A percentile compares a stretch with the other conserved stretches of the same genome.
These are phyloP conservation scores for Lepus oiostolus DNA, from an alignment of 2,797 vertebrate genomes.

Conservation along the genomic window DNA sequence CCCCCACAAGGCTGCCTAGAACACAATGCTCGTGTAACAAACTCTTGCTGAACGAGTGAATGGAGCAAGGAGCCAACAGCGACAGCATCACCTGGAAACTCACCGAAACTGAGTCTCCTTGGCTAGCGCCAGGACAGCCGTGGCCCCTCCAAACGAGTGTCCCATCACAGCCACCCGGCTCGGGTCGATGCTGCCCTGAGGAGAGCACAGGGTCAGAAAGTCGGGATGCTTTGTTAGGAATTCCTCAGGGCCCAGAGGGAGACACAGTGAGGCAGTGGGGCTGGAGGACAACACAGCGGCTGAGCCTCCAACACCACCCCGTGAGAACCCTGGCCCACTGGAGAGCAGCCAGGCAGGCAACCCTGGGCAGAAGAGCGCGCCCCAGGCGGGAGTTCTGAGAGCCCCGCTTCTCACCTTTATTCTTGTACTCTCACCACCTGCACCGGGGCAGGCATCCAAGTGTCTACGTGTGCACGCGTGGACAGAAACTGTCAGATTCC, in stretches of 20 bases:
- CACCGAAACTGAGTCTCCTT: constrained; percentile 88
- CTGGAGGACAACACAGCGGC: background rate
- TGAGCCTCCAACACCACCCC: background rate
- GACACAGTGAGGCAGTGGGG: background rate
- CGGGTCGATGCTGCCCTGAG: constrained; percentile 86
- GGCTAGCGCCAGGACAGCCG: constrained; percentile 87
- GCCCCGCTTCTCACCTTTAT: background rate
- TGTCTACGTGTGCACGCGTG: background rate
- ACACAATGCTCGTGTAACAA: background rate
- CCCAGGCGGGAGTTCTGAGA: background rate
- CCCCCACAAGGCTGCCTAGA: background rate
- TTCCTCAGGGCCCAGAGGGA: constrained; percentile 24
- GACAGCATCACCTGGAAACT: constrained; percentile 31
- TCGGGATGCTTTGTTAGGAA: background rate
- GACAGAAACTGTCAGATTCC: background rate
- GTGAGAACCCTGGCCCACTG: background rate
- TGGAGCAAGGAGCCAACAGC: background rate
- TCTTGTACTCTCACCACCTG: background rate
- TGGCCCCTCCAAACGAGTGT: constrained; percentile 90
- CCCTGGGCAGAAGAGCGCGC: background rate
- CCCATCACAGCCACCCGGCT: constrained; percentile 87
- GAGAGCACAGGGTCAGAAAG: background rate
- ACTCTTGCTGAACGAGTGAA: background rate
- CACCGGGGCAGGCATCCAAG: background rate
- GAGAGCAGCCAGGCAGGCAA: background rate